phyloP scores from a whole-genome alignment of 2,797 vertebrate genomes.

The Galago senegalensis region DNA sequence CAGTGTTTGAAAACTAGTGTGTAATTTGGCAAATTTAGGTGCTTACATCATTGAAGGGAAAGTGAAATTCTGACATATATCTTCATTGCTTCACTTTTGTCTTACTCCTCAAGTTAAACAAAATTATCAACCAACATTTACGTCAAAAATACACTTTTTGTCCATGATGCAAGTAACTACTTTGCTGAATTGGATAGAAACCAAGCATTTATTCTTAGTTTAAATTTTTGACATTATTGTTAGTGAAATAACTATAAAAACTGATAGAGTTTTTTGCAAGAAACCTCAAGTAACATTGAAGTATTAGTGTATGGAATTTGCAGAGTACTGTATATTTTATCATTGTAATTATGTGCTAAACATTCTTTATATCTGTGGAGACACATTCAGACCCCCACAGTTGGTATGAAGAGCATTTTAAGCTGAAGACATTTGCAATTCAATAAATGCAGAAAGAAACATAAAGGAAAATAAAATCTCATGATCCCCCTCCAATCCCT shows the following conservation, averaged over 20 bases:
- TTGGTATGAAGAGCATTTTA: background rate
- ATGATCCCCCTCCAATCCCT: no score
- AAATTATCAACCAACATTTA: background rate
- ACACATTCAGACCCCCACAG: background rate
- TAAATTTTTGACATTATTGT: background rate
- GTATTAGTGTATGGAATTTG: conserved; percentile 4
- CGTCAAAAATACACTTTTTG: background rate
- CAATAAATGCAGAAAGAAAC: background rate
- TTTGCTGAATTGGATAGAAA: background rate
- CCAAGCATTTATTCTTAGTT: background rate
- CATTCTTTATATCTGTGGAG: background rate
- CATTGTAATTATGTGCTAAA: background rate
- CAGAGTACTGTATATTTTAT: background rate
- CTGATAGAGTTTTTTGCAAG: background rate
- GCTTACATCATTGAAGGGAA: background rate
- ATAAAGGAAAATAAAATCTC: no score
- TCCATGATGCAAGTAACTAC: background rate
- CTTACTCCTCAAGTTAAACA: background rate
- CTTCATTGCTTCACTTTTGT: conserved; percentile 6
- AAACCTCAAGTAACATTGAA: background rate
- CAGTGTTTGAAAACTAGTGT: background rate
- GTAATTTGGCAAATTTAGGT: background rate
- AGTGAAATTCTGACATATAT: background rate
- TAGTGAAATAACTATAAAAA: conserved; percentile 18
- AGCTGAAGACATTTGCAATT: background rate